phyloP scores from a whole-genome alignment of 2,797 vertebrate genomes.

The Myotis daubentonii region DNA sequence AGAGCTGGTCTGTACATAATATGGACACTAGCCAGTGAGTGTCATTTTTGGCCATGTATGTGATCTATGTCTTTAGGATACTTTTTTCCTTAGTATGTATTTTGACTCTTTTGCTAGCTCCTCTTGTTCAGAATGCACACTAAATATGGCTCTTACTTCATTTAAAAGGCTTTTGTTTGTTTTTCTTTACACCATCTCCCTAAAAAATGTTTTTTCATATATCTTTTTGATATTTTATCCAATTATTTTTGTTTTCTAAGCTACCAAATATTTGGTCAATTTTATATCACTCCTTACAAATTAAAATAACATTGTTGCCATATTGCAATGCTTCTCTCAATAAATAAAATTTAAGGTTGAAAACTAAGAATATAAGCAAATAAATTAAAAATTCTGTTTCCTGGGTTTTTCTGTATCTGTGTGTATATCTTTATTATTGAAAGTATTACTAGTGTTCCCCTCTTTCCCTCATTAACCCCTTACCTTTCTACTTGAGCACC shows the following conservation, averaged over 20 bases:
- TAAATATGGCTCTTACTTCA: background rate
- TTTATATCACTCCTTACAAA: constrained; percentile 16
- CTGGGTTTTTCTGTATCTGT: too few relatives aligned
- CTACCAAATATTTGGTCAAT: background rate
- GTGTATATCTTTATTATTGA: too few relatives aligned
- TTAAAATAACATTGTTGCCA: background rate
- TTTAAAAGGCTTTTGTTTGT: background rate
- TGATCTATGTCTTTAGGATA: background rate
- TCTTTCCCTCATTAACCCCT: too few relatives aligned
- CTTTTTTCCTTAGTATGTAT: background rate
- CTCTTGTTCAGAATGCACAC: background rate
- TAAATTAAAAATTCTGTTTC: background rate
- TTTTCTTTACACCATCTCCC: background rate
- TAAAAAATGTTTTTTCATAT: background rate
- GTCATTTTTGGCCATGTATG: background rate
- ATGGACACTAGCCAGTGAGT: background rate
- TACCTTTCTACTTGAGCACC: too few relatives aligned
- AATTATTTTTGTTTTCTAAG: background rate
- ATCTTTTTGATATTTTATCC: background rate
- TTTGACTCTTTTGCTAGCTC: background rate
- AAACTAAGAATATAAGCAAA: background rate
- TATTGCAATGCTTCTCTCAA: background rate
- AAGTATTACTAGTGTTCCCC: too few relatives aligned
- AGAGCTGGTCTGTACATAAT: background rate
- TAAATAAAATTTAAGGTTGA: background rate